Conservation (phyloP, 1,140 invertebrate species). For the Eupeodes corollae region DNA sequence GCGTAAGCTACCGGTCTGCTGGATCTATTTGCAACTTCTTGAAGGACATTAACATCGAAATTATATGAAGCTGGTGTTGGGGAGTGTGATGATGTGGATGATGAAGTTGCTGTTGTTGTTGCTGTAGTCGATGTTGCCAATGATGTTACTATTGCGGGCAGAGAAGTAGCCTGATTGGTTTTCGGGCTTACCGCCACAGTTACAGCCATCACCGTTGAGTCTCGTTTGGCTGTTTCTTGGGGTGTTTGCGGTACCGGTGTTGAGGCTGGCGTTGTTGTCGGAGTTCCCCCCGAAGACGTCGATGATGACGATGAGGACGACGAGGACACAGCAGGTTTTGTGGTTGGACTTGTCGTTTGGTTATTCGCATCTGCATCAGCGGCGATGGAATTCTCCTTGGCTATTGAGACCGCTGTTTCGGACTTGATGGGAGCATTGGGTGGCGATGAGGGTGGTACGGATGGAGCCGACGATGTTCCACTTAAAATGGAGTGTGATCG, state of each 20-base stretch:
- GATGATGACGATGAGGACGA: not conserved
- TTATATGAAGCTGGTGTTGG: constrained; percentile 21
- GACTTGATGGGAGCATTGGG: constrained; percentile 5
- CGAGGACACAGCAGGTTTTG: constrained; percentile 4
- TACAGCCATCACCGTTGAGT: not conserved
- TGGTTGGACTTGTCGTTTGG: constrained; percentile 4
- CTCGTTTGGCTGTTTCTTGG: constrained; percentile 3
- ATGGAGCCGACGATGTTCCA: not conserved
- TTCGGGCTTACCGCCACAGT: constrained; percentile 6
- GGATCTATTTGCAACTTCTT: constrained; percentile 21
- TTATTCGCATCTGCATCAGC: not conserved
- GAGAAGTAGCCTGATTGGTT: constrained; percentile 6
- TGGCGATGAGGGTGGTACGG: constrained; percentile 1
- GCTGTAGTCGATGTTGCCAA: constrained; percentile 2
- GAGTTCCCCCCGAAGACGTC: not conserved
- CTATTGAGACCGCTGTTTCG: constrained; percentile 7
- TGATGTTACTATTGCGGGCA: not conserved
- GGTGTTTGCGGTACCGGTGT: constrained; percentile 5
- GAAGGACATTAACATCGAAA: constrained; percentile 18
- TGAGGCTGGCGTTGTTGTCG: constrained; percentile 7
- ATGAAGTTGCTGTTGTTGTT: constrained; percentile 9
- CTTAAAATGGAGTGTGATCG: constrained; percentile 50
- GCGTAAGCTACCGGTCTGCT: constrained; percentile 26
- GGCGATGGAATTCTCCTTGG: constrained; percentile 1
- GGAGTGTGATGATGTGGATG: constrained; percentile 7